Evolutionary conservation across 1,140 invertebrate species (phyloP).

Genomic region (Dufourea novaeangliae): DNA sequence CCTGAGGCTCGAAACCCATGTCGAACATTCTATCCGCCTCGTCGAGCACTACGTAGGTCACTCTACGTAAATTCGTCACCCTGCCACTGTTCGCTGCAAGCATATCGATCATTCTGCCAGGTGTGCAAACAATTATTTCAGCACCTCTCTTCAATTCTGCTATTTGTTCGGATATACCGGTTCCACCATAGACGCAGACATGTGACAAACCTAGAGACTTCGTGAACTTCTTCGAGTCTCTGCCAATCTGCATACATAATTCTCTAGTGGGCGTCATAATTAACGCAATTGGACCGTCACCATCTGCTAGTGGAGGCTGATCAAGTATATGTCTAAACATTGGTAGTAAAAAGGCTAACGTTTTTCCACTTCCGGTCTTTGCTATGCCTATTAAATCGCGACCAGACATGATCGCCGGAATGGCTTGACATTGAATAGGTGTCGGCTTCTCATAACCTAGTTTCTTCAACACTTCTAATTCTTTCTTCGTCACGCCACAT

Average conservation of each 20-base stretch:
- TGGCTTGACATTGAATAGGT: conserved; percentile 98
- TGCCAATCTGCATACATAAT: conserved; percentile 99
- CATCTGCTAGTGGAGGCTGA: conserved; percentile 95
- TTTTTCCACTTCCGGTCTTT: conserved; percentile 99
- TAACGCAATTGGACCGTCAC: conserved; percentile 97
- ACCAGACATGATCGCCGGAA: conserved; percentile 99
- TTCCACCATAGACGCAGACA: conserved; percentile 99
- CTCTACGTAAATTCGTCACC: conserved; percentile 97
- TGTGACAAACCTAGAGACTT: conserved; percentile 93
- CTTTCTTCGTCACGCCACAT: conserved; percentile 98
- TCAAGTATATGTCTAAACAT: conserved; percentile 99
- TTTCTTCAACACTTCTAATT: conserved; percentile 96
- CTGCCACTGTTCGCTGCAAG: conserved; percentile 97
- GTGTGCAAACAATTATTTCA: conserved; percentile 99
- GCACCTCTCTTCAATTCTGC: conserved; percentile 98
- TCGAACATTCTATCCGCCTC: conserved; percentile 99
- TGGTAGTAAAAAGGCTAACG: conserved; percentile 97
- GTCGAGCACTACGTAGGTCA: conserved; percentile 98
- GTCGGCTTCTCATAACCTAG: conserved; percentile 98
- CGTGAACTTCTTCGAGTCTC: conserved; percentile 98
- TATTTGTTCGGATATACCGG: conserved; percentile 98
- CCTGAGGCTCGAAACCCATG: conserved; percentile 99
- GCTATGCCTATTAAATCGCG: conserved; percentile 99
- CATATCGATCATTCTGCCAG: conserved; percentile 99
- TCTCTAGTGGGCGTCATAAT: conserved; percentile 99